Evolutionary conservation across 2,888 invertebrate species (phyloP), one percentile per base, ranked within the genome.

Genomic region (Scaptomyza tumidula): DNA sequence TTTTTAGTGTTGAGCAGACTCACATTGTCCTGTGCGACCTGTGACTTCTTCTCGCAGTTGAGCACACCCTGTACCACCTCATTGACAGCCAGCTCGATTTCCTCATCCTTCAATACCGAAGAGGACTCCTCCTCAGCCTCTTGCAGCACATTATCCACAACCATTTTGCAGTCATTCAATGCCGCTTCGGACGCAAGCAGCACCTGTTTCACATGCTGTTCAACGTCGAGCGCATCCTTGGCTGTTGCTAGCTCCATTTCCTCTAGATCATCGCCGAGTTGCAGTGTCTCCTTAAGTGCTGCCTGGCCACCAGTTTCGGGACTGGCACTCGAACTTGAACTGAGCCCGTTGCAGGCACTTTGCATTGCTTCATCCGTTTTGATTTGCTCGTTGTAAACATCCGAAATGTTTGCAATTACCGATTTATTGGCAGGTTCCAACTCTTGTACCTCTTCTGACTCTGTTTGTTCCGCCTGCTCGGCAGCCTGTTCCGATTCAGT

Each of bases 141-240:
- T 14, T 37, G 82, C 50, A 90, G 49, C 24, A 54, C 85, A 27
- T 90, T 90, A 58, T 92, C 91, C 3, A 90, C 86, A 3, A 86
- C 86, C 63, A 90, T 78, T 68, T 92, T 91, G 75, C 92, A 92
- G 39, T 93, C 92, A 53, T 93, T 92, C 31, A 94, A 86, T 31
- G 93, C 89, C 78, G 93, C 92, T 71, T 94, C 94, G 1, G 93
- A 93, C 62, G 92, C 93, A 27, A 92, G 90, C 43, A 94, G 75
- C 44, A 94, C 93, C 71, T 93, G 93, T 55, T 93, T 92, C 50
- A 94, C 93, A 59, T 93, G 93, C 68, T 93, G 93, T 58, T 93
- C 93, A n/a, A 93, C 92, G 61, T 93, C 93, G 29, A 86, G 68
- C 1, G 85, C 49, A 43, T 82, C 86, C 65, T 90, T 91, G 62